Evolutionary conservation across 2,113 vertebrate genomes (phyloP).

Genomic region (Rhea americana): DNA sequence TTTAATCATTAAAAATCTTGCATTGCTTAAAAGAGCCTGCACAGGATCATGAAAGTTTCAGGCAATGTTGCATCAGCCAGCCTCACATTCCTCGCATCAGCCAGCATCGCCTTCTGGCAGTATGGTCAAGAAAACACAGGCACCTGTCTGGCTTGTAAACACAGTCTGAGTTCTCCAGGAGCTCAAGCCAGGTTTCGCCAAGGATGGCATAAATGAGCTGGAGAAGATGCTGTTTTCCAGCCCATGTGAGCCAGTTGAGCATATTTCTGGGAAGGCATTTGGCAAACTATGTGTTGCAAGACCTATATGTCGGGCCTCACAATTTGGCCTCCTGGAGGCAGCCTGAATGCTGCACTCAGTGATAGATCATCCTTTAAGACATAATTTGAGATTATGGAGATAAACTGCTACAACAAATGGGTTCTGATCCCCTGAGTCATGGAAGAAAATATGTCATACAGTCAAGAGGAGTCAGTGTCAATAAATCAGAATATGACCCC

Average conservation of each 20-base stretch:
- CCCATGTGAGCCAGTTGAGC: neutral
- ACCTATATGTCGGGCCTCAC: neutral
- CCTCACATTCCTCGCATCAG: too few species aligned
- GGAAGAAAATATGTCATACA: neutral
- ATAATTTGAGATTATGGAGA: neutral
- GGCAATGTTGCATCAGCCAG: neutral
- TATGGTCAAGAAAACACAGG: neutral
- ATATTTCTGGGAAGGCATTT: neutral
- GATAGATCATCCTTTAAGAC: neutral
- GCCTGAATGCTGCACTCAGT: neutral
- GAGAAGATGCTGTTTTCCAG: neutral
- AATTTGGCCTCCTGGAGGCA: neutral
- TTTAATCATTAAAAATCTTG: neutral
- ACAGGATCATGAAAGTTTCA: accelerated
- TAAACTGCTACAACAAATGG: neutral
- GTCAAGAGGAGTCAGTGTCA: neutral
- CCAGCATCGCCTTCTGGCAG: neutral
- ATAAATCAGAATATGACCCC: neutral
- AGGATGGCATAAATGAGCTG: neutral
- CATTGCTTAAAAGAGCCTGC: neutral
- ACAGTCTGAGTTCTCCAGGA: neutral
- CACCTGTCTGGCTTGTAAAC: neutral
- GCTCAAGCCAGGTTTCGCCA: neutral
- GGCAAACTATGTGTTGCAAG: neutral
- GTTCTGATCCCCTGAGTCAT: neutral